Evolutionary conservation across 1,140 invertebrate species (phyloP), one percentile per base, ranked within the genome.

Genomic region (Brachionus asplanchnoidis): DNA sequence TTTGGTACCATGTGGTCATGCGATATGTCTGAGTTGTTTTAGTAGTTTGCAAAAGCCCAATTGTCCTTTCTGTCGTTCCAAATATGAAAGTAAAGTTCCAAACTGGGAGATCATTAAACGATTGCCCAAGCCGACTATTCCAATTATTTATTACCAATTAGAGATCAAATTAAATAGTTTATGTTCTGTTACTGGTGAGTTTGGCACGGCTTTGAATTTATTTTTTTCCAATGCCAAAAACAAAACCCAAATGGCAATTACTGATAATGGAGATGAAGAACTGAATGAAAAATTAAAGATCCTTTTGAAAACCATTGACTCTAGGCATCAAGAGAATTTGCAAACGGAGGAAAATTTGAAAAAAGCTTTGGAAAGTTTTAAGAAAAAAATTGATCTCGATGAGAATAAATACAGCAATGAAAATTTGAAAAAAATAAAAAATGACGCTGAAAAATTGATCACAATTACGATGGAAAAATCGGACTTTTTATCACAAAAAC

Each of bases 71-170:
- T 82, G 79, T 46, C 50, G 79, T 3, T 20, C 36, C 12, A 44
- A 60, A 46, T 46, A 65, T 44, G 53, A 60, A 17, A 65, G 8
- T 26, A 82, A 82, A 82, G 40, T 82, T 14, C 79, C 79, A 3
- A 82, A 82, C 14, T 82, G 79, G 79, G 79, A 82, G 28, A 60
- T 82, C 9, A 32, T 82, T 12, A 82, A 82, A 44, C 79, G 65
- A 7, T 17, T 82, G 23, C 79, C 79, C 20, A 82, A 82, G 36
- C 79, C 79, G 6, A 68, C 40, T 6, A 82, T 82, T 20, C 79
- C 79, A 44, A 82, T 82, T 12, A 42, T 82, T 12, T 82, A 40
- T 60, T 82, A 82, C 28, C 53, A 82, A 65, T 23, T 82, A 32
- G 40, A 82, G n/a, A 60, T 82, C 32, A 82, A 82, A 65, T 26